phyloP scores from a whole-genome alignment of 2,888 invertebrate species.

The Sphaerophoria taeniata region DNA sequence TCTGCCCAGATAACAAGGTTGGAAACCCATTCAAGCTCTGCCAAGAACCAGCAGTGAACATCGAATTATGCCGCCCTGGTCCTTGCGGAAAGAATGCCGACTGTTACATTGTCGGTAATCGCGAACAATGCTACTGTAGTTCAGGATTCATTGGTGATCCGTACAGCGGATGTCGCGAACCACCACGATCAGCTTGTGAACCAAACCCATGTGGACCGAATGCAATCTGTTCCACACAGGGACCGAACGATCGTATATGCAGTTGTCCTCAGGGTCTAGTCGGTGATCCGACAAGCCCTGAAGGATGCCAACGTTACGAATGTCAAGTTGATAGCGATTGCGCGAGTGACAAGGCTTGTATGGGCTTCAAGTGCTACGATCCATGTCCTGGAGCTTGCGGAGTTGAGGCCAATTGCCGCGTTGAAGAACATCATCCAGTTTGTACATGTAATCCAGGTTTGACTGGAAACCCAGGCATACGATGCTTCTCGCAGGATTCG shows the following conservation, averaged over 20 bases:
- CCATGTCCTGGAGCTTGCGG: conserved; percentile 94
- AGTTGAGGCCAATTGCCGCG: conserved; percentile 88
- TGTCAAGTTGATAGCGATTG: conserved; percentile 93
- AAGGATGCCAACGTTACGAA: conserved; percentile 91
- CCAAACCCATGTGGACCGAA: conserved; percentile 93
- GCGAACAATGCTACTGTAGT: conserved; percentile 93
- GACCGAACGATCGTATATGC: conserved; percentile 88
- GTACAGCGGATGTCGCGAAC: conserved; percentile 89
- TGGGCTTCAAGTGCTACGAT: conserved; percentile 91
- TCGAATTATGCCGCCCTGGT: conserved; percentile 90
- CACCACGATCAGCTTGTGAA: conserved; percentile 88
- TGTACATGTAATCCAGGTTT: conserved; percentile 89
- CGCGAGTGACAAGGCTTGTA: conserved; percentile 88
- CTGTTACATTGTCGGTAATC: conserved; percentile 91
- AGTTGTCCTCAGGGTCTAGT: conserved; percentile 89
- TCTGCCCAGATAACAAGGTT: conserved; percentile 91
- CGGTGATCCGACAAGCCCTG: conserved; percentile 89
- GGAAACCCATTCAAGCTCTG: conserved; percentile 94
- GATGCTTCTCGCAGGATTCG: conserved; percentile 86
- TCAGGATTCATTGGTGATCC: conserved; percentile 91
- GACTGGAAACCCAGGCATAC: conserved; percentile 90
- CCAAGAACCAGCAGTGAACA: conserved; percentile 85
- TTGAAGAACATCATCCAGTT: conserved; percentile 91
- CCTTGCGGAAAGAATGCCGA: conserved; percentile 93
- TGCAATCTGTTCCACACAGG: conserved; percentile 88